phyloP scores from a whole-genome alignment of 2,113 vertebrate genomes.

The Atrichornis clamosus region DNA sequence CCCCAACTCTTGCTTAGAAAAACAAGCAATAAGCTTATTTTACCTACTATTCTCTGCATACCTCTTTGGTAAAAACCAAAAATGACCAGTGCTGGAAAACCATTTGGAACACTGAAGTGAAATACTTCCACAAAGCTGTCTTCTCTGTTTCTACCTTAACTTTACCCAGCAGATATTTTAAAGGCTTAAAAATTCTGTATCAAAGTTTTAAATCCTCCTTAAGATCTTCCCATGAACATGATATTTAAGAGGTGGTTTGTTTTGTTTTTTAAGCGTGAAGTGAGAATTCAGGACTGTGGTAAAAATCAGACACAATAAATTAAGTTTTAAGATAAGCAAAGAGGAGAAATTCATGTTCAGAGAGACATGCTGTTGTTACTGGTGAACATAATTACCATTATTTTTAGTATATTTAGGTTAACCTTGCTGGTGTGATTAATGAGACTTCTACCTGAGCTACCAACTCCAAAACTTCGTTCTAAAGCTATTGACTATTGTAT shows the following conservation, averaged over 20 bases:
- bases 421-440: background rate
- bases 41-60: background rate
- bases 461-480: background rate
- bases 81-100: background rate
- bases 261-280: background rate
- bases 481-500: background rate
- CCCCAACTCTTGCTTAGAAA: background rate
- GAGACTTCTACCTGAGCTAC: background rate
- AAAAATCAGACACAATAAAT: background rate
- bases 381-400: background rate
- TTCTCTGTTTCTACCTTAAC: background rate
- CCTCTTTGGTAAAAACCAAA: constrained; percentile 9
- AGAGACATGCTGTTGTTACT: background rate
- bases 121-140: background rate
- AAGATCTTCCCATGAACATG: background rate
- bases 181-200: background rate
- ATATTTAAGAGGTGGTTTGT: background rate
- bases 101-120: background rate
- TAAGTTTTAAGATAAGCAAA: background rate
- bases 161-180: background rate
- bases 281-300: background rate
- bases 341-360: background rate
- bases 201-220: background rate
- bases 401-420: background rate
- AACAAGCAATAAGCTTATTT: background rate